Evolutionary conservation across 2,797 vertebrate genomes (phyloP).

Genomic region (Labeo calbasu): DNA sequence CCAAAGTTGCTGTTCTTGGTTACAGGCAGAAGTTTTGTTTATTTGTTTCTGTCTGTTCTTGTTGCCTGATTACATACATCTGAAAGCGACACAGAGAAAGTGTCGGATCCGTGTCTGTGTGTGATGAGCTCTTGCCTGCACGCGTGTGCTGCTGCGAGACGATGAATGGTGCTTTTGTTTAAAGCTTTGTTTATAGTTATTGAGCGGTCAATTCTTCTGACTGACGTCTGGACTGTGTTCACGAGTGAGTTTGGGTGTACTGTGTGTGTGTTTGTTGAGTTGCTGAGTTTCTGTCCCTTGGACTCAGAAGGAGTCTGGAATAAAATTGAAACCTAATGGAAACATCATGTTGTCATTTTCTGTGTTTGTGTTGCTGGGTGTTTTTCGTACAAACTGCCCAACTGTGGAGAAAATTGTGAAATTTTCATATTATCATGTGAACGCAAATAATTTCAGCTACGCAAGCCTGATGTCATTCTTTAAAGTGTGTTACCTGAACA

Average conservation of each 20-base stretch:
- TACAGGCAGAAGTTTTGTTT: background rate
- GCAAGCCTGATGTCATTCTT: background rate
- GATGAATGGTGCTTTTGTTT: constrained; percentile 74
- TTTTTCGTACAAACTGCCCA: background rate
- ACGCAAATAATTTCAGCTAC: background rate
- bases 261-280: constrained; percentile 21
- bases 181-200: constrained; percentile 75
- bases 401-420: background rate
- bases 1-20: background rate
- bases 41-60: background rate
- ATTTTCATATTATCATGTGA: background rate
- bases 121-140: background rate
- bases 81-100: background rate
- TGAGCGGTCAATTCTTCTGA: constrained; percentile 73
- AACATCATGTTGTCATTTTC: constrained; percentile 12
- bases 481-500: background rate
- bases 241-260: background rate
- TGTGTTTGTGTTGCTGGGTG: constrained; percentile 17
- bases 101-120: background rate
- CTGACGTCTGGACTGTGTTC: constrained; percentile 34
- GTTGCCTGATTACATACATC: background rate
- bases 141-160: constrained; percentile 8
- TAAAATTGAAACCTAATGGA: constrained; percentile 48
- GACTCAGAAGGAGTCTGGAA: constrained; percentile 30
- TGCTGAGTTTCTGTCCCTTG: background rate